Evolutionary conservation across 2,113 vertebrate genomes (phyloP).

Genomic region (Typhlomys cinereus): DNA sequence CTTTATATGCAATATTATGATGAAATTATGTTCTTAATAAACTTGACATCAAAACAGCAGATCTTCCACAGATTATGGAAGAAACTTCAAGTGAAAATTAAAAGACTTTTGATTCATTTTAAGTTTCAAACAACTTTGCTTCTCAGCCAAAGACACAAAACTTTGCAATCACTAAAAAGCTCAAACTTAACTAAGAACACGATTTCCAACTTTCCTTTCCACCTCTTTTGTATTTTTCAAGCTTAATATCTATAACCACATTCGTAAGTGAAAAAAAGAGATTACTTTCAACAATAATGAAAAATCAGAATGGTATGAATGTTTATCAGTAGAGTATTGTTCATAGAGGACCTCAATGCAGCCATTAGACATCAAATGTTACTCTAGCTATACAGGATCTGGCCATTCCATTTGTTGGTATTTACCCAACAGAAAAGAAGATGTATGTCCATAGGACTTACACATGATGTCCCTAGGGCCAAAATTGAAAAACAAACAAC

Average conservation of each 20-base stretch:
- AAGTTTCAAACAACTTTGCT: constrained; percentile 33
- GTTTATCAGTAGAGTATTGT: constrained; percentile 19
- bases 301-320: constrained; percentile 17
- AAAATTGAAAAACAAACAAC: background rate
- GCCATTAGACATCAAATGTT: background rate
- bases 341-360: background rate
- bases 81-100: constrained; percentile 10
- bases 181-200: background rate
- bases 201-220: background rate
- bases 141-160: constrained; percentile 18
- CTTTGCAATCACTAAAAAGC: background rate
- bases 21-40: constrained; percentile 40
- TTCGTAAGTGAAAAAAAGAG: background rate
- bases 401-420: background rate
- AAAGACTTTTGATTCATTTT: constrained; percentile 31
- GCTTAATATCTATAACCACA: background rate
- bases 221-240: background rate
- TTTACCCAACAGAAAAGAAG: constrained; percentile 33
- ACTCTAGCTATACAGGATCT: background rate
- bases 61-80: constrained; percentile 24
- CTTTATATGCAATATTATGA: background rate
- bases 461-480: background rate
- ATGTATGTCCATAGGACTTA: background rate
- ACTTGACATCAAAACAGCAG: background rate
- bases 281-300: constrained; percentile 8